Base-by-base conservation (phyloP, 2,797 vertebrate species). In the Eospalax fontanierii region DNA sequence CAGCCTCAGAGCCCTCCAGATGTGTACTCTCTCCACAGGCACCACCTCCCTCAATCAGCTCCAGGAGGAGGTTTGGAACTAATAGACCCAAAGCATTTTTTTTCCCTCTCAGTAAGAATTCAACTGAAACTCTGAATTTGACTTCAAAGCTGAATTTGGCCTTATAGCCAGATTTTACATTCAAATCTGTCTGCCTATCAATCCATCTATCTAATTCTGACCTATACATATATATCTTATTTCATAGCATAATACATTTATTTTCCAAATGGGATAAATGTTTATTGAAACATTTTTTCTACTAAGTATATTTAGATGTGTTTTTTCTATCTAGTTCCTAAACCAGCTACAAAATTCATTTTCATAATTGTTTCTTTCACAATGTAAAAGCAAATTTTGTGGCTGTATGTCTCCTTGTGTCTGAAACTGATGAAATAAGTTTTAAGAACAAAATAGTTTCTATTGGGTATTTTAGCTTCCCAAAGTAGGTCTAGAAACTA, bases 81-180 rank as follows among this genome's bases (percentile, higher is more conserved):
- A 61, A 83, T 14, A 84, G 46, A 26, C 46, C 50, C 57, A 30
- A 6, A 46, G 4, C 40, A 14, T 18, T 68, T 70, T 28, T 89
- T 35, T 43, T 24, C 19, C n/a, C 22, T 90, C n/a, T 66, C 40
- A 76, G 50, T 78, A 74, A 92, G 93, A 86, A 22, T 38, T 76
- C 91, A 89, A 3, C 30, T 38, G 35, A 66, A 92, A 87, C 76
- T 89, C 43, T n/a, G 38, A 92, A 76, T 87, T 90, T 71, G 90
- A 40, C 66, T 89, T 92, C 82, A 79, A 22, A 91, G 40, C 38
- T 68, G 61, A 88, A 50, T 59, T 71, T 73, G 43, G 59, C 57
- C n/a, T 76, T 82, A 63, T 61, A 76, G 14, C 22, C 66, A 89
- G 15, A 84, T 40, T 82, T 50, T 24, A 14, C 40, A 28, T 18